These are phyloP conservation scores for Bradypodion pumilum DNA, from an alignment of 2,797 vertebrate species.

Conservation along the genomic window DNA sequence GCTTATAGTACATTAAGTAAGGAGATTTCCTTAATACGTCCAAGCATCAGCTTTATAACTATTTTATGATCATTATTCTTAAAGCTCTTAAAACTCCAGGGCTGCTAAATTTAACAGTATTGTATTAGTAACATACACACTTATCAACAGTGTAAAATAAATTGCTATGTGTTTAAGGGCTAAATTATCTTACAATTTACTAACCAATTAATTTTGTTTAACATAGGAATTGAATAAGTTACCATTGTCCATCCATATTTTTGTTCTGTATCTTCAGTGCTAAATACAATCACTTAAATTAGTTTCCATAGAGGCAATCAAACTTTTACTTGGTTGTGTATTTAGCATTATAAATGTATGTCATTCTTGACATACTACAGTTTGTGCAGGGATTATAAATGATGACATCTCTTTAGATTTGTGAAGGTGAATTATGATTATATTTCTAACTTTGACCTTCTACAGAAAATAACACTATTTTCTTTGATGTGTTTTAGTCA, in stretches of 20 bases:
- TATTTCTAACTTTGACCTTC: constrained; percentile 10
- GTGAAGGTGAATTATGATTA: background rate
- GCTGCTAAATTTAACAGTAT: constrained; percentile 31
- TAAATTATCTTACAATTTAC: constrained; percentile 8
- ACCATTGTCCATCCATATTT: background rate
- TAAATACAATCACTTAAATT: background rate
- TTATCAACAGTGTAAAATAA: constrained; percentile 38
- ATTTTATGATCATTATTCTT: constrained; percentile 63
- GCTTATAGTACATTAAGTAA: constrained; percentile 10
- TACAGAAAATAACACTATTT: constrained; percentile 33
- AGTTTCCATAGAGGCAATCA: background rate
- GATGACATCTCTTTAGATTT: accelerated
- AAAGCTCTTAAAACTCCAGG: constrained; percentile 53
- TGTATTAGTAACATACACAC: constrained; percentile 51
- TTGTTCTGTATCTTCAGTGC: background rate
- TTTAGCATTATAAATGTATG: background rate
- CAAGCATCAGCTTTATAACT: constrained; percentile 52
- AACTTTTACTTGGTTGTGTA: background rate
- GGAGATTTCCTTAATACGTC: constrained; percentile 45
- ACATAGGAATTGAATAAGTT: background rate
- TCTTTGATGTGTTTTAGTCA: too few species aligned
- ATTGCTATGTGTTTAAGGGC: background rate
- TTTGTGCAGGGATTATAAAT: background rate
- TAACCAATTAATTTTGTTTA: background rate
- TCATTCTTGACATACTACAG: background rate